These are phyloP conservation scores for Fulica atra DNA, from an alignment of 2,113 vertebrate species.

Conservation along the genomic window DNA sequence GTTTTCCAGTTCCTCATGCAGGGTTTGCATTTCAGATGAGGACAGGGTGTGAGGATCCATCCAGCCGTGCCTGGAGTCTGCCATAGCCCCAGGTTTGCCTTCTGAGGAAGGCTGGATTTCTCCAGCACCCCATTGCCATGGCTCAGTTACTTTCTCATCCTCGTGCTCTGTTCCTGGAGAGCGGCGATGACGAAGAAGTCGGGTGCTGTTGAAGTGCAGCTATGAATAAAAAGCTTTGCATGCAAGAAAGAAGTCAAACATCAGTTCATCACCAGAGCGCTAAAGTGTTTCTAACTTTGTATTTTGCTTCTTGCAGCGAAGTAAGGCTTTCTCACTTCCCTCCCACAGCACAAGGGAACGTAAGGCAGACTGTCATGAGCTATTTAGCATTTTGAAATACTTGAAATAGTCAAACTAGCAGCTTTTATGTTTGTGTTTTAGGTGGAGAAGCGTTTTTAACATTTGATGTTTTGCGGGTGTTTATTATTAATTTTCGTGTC, in stretches of 20 bases:
- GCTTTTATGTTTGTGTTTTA: slow-evolving; percentile 57
- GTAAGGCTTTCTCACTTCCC: slow-evolving; percentile 57
- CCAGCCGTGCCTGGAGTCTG: background rate
- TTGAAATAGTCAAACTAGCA: slow-evolving; percentile 51
- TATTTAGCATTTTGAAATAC: slow-evolving; percentile 51
- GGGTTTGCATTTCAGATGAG: background rate
- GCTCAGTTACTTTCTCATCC: background rate
- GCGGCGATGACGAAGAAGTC: background rate
- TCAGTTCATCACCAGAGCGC: slow-evolving; percentile 38
- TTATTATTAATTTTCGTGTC: slow-evolving; percentile 45
- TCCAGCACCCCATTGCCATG: background rate
- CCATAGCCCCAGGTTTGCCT: background rate
- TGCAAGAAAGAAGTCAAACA: slow-evolving; percentile 39
- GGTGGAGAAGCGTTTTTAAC: slow-evolving; percentile 45
- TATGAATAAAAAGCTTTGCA: slow-evolving; percentile 27
- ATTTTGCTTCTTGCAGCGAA: slow-evolving; percentile 56
- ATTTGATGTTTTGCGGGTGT: slow-evolving; percentile 16
- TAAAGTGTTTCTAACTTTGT: slow-evolving; percentile 61
- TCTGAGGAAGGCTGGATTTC: background rate
- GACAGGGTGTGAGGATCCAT: background rate
- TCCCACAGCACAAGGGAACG: slow-evolving; percentile 47
- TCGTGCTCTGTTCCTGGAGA: background rate
- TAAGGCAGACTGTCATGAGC: slow-evolving; percentile 59
- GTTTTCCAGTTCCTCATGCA: background rate
- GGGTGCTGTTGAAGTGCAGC: background rate